Conservation (phyloP, 2,797 vertebrate genomes). For the Okamejei kenojei region DNA sequence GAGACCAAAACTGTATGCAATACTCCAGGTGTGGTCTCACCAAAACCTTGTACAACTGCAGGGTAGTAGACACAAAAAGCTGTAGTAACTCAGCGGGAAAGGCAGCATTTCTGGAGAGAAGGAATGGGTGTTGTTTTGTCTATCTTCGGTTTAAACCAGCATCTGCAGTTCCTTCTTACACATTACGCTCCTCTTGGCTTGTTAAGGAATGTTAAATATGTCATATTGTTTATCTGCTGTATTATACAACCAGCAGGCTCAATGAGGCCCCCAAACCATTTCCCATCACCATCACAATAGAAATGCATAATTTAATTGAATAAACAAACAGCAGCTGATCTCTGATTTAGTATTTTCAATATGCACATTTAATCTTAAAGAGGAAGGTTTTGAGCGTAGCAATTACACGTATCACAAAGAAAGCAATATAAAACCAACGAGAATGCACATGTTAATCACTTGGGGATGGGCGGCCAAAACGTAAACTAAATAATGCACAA, state of each 20-base stretch:
- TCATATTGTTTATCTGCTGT: neutral
- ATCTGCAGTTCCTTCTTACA: too few relatives aligned
- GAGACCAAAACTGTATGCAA: too few relatives aligned
- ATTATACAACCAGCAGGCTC: neutral
- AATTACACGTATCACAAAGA: neutral
- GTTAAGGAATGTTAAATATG: neutral
- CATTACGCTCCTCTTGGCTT: too few relatives aligned
- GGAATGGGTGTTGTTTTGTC: too few relatives aligned
- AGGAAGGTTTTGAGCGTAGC: neutral
- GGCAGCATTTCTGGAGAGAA: too few relatives aligned
- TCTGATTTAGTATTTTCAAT: neutral
- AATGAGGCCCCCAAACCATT: neutral
- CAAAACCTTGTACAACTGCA: too few relatives aligned
- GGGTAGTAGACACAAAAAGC: too few relatives aligned
- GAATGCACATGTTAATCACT: neutral
- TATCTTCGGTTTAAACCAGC: too few relatives aligned
- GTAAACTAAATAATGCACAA: neutral
- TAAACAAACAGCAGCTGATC: neutral
- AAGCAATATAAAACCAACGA: neutral
- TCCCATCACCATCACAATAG: neutral
- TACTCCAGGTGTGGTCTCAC: too few relatives aligned
- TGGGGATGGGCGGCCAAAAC: neutral
- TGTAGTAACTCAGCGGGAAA: too few relatives aligned
- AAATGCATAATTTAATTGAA: neutral
- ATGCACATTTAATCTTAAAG: neutral